Evolutionary conservation across 2,113 vertebrate genomes (phyloP), one percentile per base, ranked within the genome.

Genomic region (Myrmophylax atrothorax): DNA sequence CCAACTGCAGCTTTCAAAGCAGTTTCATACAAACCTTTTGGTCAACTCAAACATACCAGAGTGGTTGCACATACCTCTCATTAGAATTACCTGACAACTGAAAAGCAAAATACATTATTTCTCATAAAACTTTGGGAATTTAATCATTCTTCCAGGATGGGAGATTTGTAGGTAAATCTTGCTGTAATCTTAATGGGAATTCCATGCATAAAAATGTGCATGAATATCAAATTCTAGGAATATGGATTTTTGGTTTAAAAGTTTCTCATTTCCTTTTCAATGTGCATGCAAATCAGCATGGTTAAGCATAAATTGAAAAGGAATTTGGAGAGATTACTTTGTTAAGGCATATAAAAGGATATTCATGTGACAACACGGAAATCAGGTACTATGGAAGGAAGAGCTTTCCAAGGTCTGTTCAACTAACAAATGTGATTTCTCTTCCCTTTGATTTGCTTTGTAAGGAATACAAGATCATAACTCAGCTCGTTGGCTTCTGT

Each of bases 191-290:
- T 91, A 74, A 90, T 63, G 55, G 72, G 52, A 95, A 92, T 85
- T 88, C 58, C 52, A 56, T 63, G 84, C 46, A 87, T 84, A 63
- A 90, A 92, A 78, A 84, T 76, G 26, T 73, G 38, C 66, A 59
- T 77, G 40, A 81, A 84, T 84, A 95, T 85, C 23, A 80, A 91
- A 88, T 78, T 89, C 24, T 77, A 92, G 91, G 66, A 87, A 87
- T 50, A 77, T 2, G 74, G 20, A 94, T 81, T 84, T 92, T 78
- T 68, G 56, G 19, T 58, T 84, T 58, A 72, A 80, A 92, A 82
- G 73, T 85, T 93, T 79, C 74, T 91, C 47, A 83, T 94, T 91
- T 94, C 89, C 78, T 94, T 90, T 90, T 78, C 69, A 67, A 26
- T 33, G 10, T 40, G 72, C 75, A 83, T 69, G 72, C 60, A 90